Evolutionary conservation across 2,797 vertebrate genomes (phyloP).

Genomic region (Alca torda): DNA sequence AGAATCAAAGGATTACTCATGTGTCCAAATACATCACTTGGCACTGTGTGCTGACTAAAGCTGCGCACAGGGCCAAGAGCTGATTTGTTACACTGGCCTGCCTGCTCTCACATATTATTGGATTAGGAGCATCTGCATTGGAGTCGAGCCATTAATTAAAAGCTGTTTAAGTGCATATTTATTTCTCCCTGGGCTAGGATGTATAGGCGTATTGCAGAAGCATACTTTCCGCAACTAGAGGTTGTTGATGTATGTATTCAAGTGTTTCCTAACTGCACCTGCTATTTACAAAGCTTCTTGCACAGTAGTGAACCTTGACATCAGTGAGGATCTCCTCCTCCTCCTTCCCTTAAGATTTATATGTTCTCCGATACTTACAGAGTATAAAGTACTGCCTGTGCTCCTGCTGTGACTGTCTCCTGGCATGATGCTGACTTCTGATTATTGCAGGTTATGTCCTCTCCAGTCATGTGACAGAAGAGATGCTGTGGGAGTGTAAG

Average conservation of each 20-base stretch:
- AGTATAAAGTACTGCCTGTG: neutral
- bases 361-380: neutral
- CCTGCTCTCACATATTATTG: conserved; percentile 30
- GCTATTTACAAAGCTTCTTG: neutral
- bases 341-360: neutral
- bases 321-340: neutral
- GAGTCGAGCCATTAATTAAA: conserved; percentile 23
- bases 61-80: conserved; percentile 21
- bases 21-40: conserved; percentile 37
- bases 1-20: conserved; percentile 49
- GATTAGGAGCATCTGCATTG: conserved; percentile 57
- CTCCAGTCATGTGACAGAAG: conserved; percentile 95
- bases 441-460: conserved; percentile 89
- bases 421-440: conserved; percentile 37
- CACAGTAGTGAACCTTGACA: neutral
- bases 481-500: conserved; percentile 99
- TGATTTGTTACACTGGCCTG: conserved; percentile 45
- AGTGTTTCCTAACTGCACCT: neutral
- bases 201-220: neutral
- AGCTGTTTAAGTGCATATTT: conserved; percentile 39
- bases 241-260: neutral
- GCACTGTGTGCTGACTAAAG: conserved; percentile 15
- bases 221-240: neutral
- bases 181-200: neutral
- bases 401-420: neutral